phyloP scores from a whole-genome alignment of 2,113 vertebrate genomes.

The Tauraco erythrolophus region DNA sequence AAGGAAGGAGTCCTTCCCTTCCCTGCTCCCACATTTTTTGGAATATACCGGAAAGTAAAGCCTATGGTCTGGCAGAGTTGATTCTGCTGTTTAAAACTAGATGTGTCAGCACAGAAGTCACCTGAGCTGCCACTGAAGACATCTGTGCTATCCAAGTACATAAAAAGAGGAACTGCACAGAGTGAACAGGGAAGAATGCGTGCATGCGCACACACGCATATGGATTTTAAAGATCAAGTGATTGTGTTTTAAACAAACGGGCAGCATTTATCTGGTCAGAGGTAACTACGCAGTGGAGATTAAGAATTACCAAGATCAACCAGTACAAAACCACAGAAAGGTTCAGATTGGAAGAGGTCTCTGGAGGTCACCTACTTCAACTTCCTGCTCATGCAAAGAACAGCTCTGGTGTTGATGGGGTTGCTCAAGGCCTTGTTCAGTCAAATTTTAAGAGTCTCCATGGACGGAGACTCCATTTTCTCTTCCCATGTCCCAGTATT shows the following conservation, averaged over 20 bases:
- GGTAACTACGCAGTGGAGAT: neutral
- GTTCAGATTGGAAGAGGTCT: neutral
- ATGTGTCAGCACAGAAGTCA: neutral
- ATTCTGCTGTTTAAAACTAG: neutral
- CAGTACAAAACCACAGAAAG: neutral
- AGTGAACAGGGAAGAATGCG: neutral
- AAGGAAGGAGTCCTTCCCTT: neutral
- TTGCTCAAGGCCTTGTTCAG: neutral
- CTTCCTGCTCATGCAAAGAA: neutral
- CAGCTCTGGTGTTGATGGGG: neutral
- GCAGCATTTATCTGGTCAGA: neutral
- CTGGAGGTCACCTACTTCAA: neutral
- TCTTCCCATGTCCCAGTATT: neutral
- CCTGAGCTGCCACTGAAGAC: neutral
- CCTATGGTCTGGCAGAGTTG: neutral
- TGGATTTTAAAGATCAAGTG: neutral
- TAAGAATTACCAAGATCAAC: neutral
- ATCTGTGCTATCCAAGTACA: neutral
- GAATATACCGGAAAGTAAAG: neutral
- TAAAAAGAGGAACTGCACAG: neutral
- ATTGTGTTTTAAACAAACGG: neutral
- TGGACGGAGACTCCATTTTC: neutral
- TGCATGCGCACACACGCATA: fast-evolving
- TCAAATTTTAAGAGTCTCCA: neutral
- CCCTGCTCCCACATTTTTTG: neutral